Base-by-base conservation (phyloP, 2,888 invertebrate genomes). In the Yponomeuta cagnagella region DNA sequence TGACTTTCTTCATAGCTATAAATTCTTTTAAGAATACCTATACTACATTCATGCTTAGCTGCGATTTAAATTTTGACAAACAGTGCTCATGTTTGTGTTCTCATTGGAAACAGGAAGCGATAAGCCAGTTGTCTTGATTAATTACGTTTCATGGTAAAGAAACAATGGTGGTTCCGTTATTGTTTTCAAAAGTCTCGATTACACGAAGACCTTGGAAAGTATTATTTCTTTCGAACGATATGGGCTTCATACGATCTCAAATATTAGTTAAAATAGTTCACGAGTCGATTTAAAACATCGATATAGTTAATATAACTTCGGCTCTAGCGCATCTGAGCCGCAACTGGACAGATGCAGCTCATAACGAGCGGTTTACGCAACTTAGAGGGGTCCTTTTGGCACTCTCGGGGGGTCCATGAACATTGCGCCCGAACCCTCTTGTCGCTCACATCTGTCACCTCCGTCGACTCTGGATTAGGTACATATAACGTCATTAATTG, bases 101-200 rank as follows among this genome's bases (percentile, higher is more conserved):
- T 82, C 81, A 87, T 86, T 90, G 85, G 88, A 88, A 90, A 90
- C 90, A 91, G 91, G 90, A 92, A 90, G 89, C 84, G 79, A 84
- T 80, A 85, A 88, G 83, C 85, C 84, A 84, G 85, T 78, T 80
- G 87, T 89, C 88, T 88, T 86, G 84, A 84, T 81, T 84, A 79
- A 81, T 80, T 82, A 70, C 48, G 63, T 63, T 83, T 83, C 79
- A 87, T 88, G 77, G 80, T 89, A 89, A 90, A 80, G 83, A 87
- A 88, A 92, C 91, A 92, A 91, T 90, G 86, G 87, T 82, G 87
- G 90, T 90, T 92, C 90, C 91, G 90, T 80, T 87, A 84, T 86
- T 81, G 84, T 90, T 89, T 88, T 88, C 85, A 86, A 89, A 89
- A 88, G 84, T 83, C 80, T 80, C 78, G 81, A 79, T 90, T 89